Evolutionary conservation across 2,113 vertebrate species (phyloP).

Genomic region (Scomber scombrus): DNA sequence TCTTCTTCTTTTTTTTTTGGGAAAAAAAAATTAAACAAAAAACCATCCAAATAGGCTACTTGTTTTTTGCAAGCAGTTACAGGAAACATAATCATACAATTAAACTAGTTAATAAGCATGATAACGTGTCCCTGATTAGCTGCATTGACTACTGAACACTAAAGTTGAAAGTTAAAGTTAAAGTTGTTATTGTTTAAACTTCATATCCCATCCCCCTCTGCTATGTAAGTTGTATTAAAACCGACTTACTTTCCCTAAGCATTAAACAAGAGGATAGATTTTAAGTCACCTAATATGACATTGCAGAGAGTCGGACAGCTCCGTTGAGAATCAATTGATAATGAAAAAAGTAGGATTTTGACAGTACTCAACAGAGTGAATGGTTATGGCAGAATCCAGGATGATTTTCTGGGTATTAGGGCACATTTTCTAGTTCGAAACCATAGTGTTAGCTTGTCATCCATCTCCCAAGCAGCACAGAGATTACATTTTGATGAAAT

Average conservation of each 20-base stretch:
- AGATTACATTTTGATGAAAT: conserved; percentile 49
- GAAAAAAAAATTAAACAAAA: too few species aligned
- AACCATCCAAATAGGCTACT: too few species aligned
- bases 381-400: conserved; percentile 1
- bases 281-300: conserved; percentile 12
- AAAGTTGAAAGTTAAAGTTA: conserved; percentile 6
- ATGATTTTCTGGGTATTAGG: conserved; percentile 30
- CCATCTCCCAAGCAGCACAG: conserved; percentile 7
- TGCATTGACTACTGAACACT: background rate
- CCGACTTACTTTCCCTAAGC: conserved; percentile 7
- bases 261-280: conserved; percentile 22
- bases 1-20: too few species aligned
- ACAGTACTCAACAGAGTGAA: background rate
- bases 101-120: background rate
- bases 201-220: background rate
- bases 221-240: conserved; percentile 15
- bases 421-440: conserved; percentile 35
- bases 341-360: background rate
- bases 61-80: too few species aligned
- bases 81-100: too few species aligned
- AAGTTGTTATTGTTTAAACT: background rate
- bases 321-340: conserved; percentile 29
- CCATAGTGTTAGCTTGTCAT: conserved; percentile 24
- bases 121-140: background rate
- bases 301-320: background rate